Percentiles rank a stretch among this genome's conserved stretches.
phyloP scores from a whole-genome alignment of 2,888 invertebrate species.

The Agriotes lineatus region DNA sequence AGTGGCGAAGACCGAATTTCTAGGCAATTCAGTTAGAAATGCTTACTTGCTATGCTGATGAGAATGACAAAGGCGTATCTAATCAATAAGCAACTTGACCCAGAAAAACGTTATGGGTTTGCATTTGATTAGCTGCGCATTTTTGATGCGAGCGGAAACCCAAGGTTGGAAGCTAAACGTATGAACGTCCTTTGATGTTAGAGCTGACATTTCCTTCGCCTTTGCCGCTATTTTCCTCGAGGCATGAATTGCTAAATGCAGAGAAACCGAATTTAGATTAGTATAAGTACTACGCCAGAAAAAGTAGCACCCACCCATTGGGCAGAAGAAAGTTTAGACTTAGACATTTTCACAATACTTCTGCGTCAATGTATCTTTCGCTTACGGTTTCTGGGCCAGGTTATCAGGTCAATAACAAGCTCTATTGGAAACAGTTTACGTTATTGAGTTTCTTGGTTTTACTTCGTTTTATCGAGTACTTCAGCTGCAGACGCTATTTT shows the following conservation, averaged over 20 bases:
- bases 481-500: no score
- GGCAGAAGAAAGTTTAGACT: no score
- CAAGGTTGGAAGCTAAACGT: constrained; percentile 5
- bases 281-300: background rate
- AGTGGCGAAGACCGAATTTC: no score
- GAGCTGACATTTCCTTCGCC: background rate
- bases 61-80: constrained; percentile 5
- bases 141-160: constrained; percentile 6
- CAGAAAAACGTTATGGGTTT: constrained; percentile 22
- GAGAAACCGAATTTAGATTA: constrained; percentile 4
- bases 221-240: constrained; percentile 6
- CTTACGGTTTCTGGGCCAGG: no score
- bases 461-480: no score
- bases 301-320: no score
- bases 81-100: constrained; percentile 19
- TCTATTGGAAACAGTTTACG: no score
- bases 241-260: background rate
- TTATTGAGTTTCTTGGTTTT: no score
- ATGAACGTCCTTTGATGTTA: constrained; percentile 5
- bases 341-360: no score
- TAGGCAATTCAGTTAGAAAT: no score
- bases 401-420: no score
- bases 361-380: no score
- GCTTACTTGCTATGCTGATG: background rate
- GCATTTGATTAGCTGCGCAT: constrained; percentile 20